Evolutionary conservation across 2,797 vertebrate species (phyloP).

Genomic region (Muscicapa striata): DNA sequence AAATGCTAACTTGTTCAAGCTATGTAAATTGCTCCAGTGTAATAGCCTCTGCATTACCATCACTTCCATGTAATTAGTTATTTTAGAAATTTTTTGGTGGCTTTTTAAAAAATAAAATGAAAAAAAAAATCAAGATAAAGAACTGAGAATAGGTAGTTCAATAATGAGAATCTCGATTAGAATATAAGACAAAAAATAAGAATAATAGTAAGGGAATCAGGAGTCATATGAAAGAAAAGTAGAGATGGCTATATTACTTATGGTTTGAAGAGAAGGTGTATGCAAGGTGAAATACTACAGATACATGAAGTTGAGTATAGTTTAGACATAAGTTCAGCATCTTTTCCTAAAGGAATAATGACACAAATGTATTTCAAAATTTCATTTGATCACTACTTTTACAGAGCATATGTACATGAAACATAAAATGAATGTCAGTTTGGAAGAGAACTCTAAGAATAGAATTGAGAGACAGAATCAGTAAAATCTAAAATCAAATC

Average conservation of each 20-base stretch:
- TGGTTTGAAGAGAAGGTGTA: neutral
- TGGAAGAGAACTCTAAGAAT: neutral
- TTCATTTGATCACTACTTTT: neutral
- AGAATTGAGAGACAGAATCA: neutral
- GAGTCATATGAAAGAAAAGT: neutral
- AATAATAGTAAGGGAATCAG: neutral
- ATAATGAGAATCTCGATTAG: neutral
- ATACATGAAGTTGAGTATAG: neutral
- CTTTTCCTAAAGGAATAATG: neutral
- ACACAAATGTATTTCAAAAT: neutral
- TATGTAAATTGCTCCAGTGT: neutral
- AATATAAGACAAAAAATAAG: neutral
- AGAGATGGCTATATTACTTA: neutral
- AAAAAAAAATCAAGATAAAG: neutral
- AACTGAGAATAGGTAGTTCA: neutral
- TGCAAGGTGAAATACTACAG: neutral
- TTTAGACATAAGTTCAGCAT: neutral
- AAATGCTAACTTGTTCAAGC: neutral
- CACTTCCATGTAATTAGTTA: neutral
- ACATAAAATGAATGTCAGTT: neutral
- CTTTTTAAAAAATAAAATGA: neutral
- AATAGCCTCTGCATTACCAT: neutral
- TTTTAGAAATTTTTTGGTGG: neutral
- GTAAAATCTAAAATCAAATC: neutral
- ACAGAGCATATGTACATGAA: neutral